Conservation (phyloP, 2,888 invertebrate species). For the Hyalella azteca region DNA sequence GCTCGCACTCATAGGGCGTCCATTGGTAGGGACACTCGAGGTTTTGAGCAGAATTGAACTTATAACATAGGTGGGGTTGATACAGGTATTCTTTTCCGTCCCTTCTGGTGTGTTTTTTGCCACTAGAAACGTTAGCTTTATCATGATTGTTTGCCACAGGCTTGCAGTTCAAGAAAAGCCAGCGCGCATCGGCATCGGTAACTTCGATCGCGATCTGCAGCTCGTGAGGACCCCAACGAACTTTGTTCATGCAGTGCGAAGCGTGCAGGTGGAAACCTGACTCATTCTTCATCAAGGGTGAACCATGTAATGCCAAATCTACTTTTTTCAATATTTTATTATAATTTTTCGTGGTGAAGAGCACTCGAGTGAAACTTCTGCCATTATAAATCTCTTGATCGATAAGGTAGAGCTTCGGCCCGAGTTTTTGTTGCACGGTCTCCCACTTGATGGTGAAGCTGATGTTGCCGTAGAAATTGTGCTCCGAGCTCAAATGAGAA, state of each 20-base stretch:
- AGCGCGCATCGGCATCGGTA: background rate
- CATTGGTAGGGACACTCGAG: no score
- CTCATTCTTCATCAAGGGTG: background rate
- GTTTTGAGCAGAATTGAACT: no score
- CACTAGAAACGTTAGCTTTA: no score
- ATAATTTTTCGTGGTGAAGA: background rate
- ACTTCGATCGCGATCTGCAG: slow-evolving; percentile 1
- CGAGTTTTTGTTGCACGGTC: background rate
- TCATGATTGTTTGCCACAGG: background rate
- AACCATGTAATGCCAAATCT: background rate
- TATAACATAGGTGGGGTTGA: no score
- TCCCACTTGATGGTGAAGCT: slow-evolving; percentile 12
- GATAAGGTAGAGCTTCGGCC: background rate
- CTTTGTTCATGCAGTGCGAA: background rate
- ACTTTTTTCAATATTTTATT: background rate
- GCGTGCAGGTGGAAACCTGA: background rate
- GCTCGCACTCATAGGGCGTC: no score
- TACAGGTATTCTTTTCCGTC: no score
- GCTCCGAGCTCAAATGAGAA: background rate
- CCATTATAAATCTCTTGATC: background rate
- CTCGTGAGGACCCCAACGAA: background rate
- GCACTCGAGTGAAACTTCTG: slow-evolving; percentile 2
- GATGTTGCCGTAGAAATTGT: background rate
- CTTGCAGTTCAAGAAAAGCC: background rate
- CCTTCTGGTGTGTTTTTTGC: no score